Base-by-base conservation (phyloP, 2,888 invertebrate species). In the Leptopilina syphax region DNA sequence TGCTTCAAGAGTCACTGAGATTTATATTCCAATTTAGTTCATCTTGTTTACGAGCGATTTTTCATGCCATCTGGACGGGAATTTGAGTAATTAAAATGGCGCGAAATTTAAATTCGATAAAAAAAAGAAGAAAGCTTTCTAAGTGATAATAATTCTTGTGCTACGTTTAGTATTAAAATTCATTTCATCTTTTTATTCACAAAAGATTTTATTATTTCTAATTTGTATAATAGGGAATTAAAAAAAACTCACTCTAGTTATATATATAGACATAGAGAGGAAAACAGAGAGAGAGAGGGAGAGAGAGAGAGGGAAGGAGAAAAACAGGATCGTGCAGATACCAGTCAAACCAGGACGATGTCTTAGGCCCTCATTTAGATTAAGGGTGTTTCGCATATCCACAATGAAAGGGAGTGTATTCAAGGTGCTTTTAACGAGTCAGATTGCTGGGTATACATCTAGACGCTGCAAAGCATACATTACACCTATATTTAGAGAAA, bases 401-500 rank as follows among this genome's bases (percentile, higher is more conserved):
- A 50, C 70, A 73, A 73, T 54, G 70, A 57, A 73, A 57, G 24
- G 70, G 54, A 54, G 50, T 73, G 50, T 54, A 54, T 50, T 12
- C 27, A 54, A 73, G 13, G 34, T 27, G 27, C 34, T 54, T 12
- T 73, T 73, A 73, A 68, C 68, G 68, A 68, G 47, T 68, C 68
- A 68, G 67, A 67, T 67, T 67, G 44, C 44, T 67, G 44, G n/a
- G 67, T 67, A 67, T 41, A 67, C 67, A 67, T 67, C 18, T 4
- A 47, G 68, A 24, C 68, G 50, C 68, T 68, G 27, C 24, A 27
- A 68, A 68, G 68, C 68, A 68, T 50, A 68, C 50, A 50, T 68
- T 68, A 68, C 24, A 68, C 68, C 68, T 73, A 73, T 73, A 34
- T 73, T 54, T n/a, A 73, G 50, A 73, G 70, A 57, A 73, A 73